A percentile compares a stretch with the other conserved stretches of the same genome.
Conservation (phyloP, 2,113 vertebrate genomes). For the Psittacula cyanocephala region DNA sequence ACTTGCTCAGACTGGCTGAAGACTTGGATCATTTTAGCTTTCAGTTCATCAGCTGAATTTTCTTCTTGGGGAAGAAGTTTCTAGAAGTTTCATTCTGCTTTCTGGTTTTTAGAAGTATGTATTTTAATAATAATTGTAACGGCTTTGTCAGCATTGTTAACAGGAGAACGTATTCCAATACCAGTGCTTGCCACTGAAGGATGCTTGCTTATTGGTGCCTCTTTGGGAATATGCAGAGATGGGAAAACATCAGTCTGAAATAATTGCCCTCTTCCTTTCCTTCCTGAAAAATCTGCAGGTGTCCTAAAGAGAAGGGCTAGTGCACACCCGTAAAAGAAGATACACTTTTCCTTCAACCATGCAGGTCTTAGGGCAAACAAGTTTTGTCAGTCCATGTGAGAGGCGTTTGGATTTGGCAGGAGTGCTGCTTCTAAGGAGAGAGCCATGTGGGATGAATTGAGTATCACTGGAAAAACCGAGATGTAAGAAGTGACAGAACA, state of each 20-base stretch:
- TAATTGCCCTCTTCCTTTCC: background rate
- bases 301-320: background rate
- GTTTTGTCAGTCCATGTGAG: background rate
- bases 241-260: background rate
- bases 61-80: background rate
- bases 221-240: background rate
- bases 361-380: background rate
- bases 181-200: background rate
- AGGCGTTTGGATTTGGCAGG: background rate
- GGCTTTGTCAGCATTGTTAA: background rate
- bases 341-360: background rate
- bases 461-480: background rate
- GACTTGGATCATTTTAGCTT: background rate
- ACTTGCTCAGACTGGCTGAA: background rate
- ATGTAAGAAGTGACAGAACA: background rate
- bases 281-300: background rate
- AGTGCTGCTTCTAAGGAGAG: background rate
- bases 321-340: background rate
- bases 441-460: background rate
- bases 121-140: background rate
- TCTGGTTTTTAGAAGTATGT: background rate
- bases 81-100: background rate
- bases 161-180: background rate
- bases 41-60: background rate
- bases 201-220: background rate